Conservation (phyloP, 53 echinoderm and acorn worm species). For the Luidia sarsii region DNA sequence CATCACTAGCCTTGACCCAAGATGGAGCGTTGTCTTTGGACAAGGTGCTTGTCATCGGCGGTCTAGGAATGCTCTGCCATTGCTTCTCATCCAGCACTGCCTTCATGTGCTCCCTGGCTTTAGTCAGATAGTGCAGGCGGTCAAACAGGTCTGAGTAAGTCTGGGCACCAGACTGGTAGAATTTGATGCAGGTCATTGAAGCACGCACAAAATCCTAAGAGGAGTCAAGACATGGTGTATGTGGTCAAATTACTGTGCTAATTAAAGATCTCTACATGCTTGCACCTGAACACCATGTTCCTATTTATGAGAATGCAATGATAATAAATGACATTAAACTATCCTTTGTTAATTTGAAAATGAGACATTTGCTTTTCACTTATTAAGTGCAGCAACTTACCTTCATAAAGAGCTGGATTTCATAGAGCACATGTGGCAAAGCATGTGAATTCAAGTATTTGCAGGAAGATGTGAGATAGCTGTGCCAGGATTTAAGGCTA, state of each 20-base stretch:
- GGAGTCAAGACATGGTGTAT: not conserved
- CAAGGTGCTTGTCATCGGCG: constrained; percentile 25
- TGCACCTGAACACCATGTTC: no score
- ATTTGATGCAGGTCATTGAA: constrained; percentile 93
- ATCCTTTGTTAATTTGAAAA: no score
- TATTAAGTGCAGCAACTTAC: no score
- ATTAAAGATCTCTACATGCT: not conserved
- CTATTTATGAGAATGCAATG: no score
- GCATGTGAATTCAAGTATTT: constrained; percentile 73
- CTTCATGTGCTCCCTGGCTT: constrained; percentile 80
- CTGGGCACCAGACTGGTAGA: constrained; percentile 90
- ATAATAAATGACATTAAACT: no score
- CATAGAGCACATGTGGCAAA: constrained; percentile 84
- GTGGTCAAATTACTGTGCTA: not conserved
- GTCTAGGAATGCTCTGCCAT: constrained; percentile 82
- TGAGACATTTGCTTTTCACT: no score
- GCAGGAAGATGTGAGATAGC: constrained; percentile 82
- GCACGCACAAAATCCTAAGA: constrained; percentile 92
- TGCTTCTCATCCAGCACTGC: constrained; percentile 81
- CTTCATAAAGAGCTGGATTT: constrained; percentile 97
- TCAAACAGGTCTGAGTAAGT: constrained; percentile 92
- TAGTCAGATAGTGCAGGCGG: constrained; percentile 83
- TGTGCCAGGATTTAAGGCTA: constrained; percentile 67
- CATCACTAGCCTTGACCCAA: constrained; percentile 44
- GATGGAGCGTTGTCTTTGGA: constrained; percentile 28